phyloP scores from a whole-genome alignment of 2,888 invertebrate genomes.

The Bombyx huttoni region DNA sequence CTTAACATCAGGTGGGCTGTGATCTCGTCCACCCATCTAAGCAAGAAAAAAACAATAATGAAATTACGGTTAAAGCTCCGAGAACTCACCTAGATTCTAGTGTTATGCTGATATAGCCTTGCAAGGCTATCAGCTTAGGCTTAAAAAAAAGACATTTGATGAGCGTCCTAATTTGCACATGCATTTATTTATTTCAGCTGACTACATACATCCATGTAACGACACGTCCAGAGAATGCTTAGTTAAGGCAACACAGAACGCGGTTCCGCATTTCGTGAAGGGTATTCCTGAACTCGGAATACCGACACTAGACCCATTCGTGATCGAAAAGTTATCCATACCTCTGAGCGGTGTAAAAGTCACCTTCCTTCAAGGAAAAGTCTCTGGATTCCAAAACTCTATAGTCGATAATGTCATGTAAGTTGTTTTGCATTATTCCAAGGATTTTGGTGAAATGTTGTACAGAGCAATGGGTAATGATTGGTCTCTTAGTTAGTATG shows the following conservation, averaged over 20 bases:
- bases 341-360: constrained; percentile 47
- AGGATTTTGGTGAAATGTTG: too few species aligned
- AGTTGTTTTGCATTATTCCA: constrained; percentile 18
- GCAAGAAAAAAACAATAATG: too few species aligned
- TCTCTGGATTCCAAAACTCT: constrained; percentile 47
- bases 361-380: constrained; percentile 54
- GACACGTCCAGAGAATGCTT: constrained; percentile 40
- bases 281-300: constrained; percentile 44
- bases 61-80: too few species aligned
- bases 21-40: too few species aligned
- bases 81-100: too few species aligned
- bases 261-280: constrained; percentile 51
- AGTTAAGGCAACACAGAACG: constrained; percentile 42
- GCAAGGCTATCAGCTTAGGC: too few species aligned
- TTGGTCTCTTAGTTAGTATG: too few species aligned
- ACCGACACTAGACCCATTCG: constrained; percentile 43
- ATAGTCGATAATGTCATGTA: constrained; percentile 52
- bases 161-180: not conserved
- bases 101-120: too few species aligned
- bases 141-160: too few species aligned
- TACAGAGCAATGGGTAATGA: too few species aligned
- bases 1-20: too few species aligned
- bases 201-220: constrained; percentile 53
- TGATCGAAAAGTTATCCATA: constrained; percentile 45
- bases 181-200: constrained; percentile 31